These are phyloP conservation scores for Asobara japonica DNA, from an alignment of 1,140 invertebrate genomes.

Conservation along the genomic window DNA sequence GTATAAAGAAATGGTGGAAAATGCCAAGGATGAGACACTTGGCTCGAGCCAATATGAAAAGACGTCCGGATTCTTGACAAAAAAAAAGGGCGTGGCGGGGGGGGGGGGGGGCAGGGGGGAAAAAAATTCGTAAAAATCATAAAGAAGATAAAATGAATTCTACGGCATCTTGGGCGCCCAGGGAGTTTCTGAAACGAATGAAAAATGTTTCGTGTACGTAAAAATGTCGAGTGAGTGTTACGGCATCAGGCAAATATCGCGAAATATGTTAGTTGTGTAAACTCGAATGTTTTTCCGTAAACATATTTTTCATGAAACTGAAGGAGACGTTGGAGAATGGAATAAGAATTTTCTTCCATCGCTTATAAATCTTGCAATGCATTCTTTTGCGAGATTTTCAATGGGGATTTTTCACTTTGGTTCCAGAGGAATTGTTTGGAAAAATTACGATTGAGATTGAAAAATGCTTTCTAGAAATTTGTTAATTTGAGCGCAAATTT, in stretches of 20 bases:
- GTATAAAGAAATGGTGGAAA: neutral
- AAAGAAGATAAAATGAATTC: conserved; percentile 3
- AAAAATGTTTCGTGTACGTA: neutral
- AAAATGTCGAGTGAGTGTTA: conserved; percentile 12
- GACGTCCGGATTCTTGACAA: conserved; percentile 18
- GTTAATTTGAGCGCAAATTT: too few relatives aligned
- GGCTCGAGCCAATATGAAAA: conserved; percentile 19
- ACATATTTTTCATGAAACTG: conserved; percentile 35
- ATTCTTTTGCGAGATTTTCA: neutral
- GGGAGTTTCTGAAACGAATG: conserved; percentile 21
- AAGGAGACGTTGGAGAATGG: neutral
- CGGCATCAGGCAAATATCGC: conserved; percentile 10
- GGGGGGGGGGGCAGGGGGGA: neutral
- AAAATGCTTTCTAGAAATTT: too few relatives aligned
- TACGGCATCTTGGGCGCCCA: conserved; percentile 7
- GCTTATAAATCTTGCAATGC: neutral
- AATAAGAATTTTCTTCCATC: neutral
- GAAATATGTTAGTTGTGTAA: conserved; percentile 10
- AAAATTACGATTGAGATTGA: too few relatives aligned
- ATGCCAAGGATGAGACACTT: neutral
- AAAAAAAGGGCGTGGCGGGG: neutral
- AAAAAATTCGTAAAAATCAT: conserved; percentile 8
- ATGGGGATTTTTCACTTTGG: too few relatives aligned
- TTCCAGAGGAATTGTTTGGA: too few relatives aligned
- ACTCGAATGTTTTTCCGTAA: neutral